These are phyloP conservation scores for Meiosimyza decipiens DNA, from an alignment of 2,888 invertebrate genomes.

Conservation along the genomic window DNA sequence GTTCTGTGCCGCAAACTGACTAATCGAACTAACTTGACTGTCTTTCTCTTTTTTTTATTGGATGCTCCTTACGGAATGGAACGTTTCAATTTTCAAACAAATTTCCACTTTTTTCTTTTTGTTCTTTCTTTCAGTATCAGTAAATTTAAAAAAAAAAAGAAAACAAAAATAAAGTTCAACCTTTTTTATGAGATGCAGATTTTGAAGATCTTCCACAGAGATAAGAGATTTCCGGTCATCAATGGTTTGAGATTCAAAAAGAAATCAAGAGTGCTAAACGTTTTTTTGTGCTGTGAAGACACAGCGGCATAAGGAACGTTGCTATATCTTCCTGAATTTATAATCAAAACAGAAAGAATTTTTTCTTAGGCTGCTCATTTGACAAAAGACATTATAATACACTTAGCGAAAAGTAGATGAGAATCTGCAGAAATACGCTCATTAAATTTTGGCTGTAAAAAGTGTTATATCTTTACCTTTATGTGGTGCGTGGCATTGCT, in stretches of 20 bases:
- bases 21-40: too few relatives aligned
- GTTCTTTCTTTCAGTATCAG: too few relatives aligned
- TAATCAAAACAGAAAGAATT: not conserved
- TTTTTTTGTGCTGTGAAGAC: not conserved
- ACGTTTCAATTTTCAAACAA: constrained; percentile 53
- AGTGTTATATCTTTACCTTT: too few relatives aligned
- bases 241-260: constrained; percentile 3
- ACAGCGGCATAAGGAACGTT: not conserved
- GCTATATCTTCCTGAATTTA: constrained; percentile 1
- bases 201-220: constrained; percentile 57
- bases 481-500: too few relatives aligned
- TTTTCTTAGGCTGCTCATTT: not conserved
- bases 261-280: too few relatives aligned
- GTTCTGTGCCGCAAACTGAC: too few relatives aligned
- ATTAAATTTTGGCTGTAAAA: too few relatives aligned
- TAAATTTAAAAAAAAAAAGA: too few relatives aligned
- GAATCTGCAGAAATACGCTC: constrained; percentile 17
- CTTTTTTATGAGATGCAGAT: constrained; percentile 51
- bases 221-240: constrained; percentile 62
- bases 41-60: not conserved
- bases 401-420: constrained; percentile 1
- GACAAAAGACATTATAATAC: not conserved
- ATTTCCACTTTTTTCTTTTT: constrained; percentile 44
- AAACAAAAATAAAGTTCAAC: constrained; percentile 48
- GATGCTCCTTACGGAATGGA: constrained; percentile 37